Evolutionary conservation across 2,888 invertebrate genomes (phyloP).

Genomic region (Cyrtodaria siliqua): DNA sequence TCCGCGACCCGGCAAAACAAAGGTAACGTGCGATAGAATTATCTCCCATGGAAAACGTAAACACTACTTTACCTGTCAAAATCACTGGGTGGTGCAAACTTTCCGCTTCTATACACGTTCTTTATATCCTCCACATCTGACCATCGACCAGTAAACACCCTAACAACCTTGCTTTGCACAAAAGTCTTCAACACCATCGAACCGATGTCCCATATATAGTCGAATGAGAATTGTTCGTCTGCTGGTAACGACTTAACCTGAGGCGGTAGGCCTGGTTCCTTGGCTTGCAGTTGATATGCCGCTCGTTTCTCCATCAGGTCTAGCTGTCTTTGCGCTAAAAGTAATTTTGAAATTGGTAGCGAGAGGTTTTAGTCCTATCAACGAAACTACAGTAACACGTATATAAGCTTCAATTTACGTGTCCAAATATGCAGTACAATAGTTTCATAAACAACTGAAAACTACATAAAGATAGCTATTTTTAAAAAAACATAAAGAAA

Average conservation of each 20-base stretch:
- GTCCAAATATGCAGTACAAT: too few relatives aligned
- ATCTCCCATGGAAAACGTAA: too few relatives aligned
- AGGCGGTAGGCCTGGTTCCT: conserved; percentile 41
- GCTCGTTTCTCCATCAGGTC: conserved; percentile 82
- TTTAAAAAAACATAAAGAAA: too few relatives aligned
- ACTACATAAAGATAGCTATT: too few relatives aligned
- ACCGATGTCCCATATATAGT: conserved; percentile 42
- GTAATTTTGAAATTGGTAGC: too few relatives aligned
- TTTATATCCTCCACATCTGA: conserved; percentile 79
- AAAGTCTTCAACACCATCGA: conserved; percentile 22
- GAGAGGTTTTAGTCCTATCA: too few relatives aligned
- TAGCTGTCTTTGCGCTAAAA: conserved; percentile 74
- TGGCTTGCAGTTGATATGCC: conserved; percentile 45
- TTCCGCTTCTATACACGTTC: conserved; percentile 74
- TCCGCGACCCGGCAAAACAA: too few relatives aligned
- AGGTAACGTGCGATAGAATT: too few relatives aligned
- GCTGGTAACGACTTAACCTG: conserved; percentile 45
- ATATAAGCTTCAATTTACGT: too few relatives aligned
- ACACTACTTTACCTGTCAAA: conserved; percentile 40
- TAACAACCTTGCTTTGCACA: conserved; percentile 50
- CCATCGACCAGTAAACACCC: conserved; percentile 77
- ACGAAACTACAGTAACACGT: too few relatives aligned
- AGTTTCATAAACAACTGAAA: too few relatives aligned
- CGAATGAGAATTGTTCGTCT: conserved; percentile 43
- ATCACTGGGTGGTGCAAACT: conserved; percentile 52